Evolutionary conservation across 2,797 vertebrate genomes (phyloP), one percentile per base, ranked within the genome.

Genomic region (Pteronotus mesoamericanus): DNA sequence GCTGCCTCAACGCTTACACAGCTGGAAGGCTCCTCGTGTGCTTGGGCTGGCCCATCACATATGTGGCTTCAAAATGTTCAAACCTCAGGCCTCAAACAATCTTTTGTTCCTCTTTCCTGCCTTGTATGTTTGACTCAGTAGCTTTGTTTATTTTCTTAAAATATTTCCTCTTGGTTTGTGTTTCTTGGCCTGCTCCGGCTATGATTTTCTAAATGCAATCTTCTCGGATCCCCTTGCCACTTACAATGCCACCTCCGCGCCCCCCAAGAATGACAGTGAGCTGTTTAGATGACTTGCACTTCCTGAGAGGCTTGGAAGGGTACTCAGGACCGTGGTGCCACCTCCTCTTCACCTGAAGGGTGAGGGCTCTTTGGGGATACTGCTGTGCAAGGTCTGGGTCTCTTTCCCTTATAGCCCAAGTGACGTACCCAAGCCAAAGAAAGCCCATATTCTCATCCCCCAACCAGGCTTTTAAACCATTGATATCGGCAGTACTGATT

Each of bases 111-210:
- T 6, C 89, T 98, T 98, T 96, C 95, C 78, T 95, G 87, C 95
- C 97, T 96, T 98, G 97, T 98, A 97, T 97, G 98, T 98, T 98
- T 98, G 97, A 98, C 97, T 98, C 98, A 90, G 98, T 98, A 98
- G 98, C 98, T 98, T 98, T 98, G 98, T 98, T 98, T 98, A 98
- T 98, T 98, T 98, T 98, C 97, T 98, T 98, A 98, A 98, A 98
- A 98, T 98, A 98, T 98, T 98, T 98, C 97, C 97, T 98, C 98
- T 98, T 98, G 98, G 97, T 98, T 98, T 98, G 98, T 98, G 94
- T 98, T 98, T 98, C 97, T 98, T 98, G 98, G 98, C 97, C 97
- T 96, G 95, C 59, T 2, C 69, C 3, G 68, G 87, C 93, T 96
- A 83, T 42, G 96, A 74, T 96, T 98, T 97, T 97, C 91, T 97